Conservation (phyloP, 2,113 vertebrate genomes). For the Dissostichus mawsoni region DNA sequence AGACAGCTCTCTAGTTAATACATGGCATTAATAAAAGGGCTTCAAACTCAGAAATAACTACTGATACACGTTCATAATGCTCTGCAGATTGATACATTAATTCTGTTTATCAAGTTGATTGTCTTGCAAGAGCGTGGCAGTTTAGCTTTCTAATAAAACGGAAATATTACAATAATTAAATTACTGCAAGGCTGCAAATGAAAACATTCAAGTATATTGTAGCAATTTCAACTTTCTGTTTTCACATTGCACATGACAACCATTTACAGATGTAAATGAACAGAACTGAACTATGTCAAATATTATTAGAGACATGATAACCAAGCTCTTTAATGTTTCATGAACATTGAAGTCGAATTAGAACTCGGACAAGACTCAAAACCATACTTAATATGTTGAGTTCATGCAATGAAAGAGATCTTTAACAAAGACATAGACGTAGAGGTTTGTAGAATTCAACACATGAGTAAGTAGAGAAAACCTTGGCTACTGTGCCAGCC, state of each 20-base stretch:
- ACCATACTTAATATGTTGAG: not conserved
- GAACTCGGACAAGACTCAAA: not conserved
- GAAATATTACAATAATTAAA: conserved; percentile 35
- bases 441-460: not conserved
- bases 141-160: conserved; percentile 17
- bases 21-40: conserved; percentile 14
- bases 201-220: not conserved
- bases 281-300: not conserved
- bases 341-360: not conserved
- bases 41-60: conserved; percentile 42
- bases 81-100: not conserved
- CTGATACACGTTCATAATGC: conserved; percentile 10
- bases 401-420: conserved; percentile 11
- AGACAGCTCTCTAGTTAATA: conserved; percentile 3
- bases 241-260: not conserved
- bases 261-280: not conserved
- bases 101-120: conserved; percentile 16
- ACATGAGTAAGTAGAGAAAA: not conserved
- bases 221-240: not conserved
- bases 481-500: conserved; percentile 22
- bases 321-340: not conserved
- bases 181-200: not conserved
- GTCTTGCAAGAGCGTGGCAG: not conserved
- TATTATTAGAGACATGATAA: not conserved
- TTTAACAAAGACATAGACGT: not conserved